Conservation (phyloP, 2,113 vertebrate species). For the Eolophus roseicapilla region DNA sequence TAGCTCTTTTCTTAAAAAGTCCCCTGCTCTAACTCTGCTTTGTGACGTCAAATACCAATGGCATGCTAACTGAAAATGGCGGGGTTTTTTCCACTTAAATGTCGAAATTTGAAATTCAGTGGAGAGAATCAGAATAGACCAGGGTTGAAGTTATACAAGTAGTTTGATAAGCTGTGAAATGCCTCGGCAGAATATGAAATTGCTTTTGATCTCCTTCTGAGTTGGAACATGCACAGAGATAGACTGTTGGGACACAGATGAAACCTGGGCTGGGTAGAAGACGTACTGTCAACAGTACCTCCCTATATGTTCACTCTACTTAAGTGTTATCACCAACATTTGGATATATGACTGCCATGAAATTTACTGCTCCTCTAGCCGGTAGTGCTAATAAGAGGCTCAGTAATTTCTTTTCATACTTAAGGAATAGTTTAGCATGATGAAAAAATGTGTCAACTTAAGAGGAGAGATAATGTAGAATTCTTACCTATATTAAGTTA, state of each 20-base stretch:
- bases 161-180: not conserved
- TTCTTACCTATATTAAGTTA: not conserved
- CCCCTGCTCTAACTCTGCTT: not conserved
- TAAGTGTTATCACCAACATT: not conserved
- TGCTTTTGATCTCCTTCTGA: not conserved
- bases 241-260: not conserved
- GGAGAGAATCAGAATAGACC: not conserved
- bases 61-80: not conserved
- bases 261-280: not conserved
- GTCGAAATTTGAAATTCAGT: not conserved
- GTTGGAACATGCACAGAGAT: not conserved
- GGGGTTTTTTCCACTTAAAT: not conserved
- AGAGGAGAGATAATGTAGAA: not conserved
- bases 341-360: not conserved
- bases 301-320: not conserved
- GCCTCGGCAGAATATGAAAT: slow-evolving; percentile 11
- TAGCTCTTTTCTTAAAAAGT: not conserved
- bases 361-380: not conserved
- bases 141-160: not conserved
- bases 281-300: not conserved
- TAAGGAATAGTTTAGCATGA: not conserved
- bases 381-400: not conserved
- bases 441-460: not conserved
- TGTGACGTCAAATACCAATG: not conserved
- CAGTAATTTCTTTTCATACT: not conserved